A percentile compares a stretch with the other conserved stretches of the same genome.
phyloP scores from a whole-genome alignment of 2,888 invertebrate genomes.

The Dynastes hyllus region DNA sequence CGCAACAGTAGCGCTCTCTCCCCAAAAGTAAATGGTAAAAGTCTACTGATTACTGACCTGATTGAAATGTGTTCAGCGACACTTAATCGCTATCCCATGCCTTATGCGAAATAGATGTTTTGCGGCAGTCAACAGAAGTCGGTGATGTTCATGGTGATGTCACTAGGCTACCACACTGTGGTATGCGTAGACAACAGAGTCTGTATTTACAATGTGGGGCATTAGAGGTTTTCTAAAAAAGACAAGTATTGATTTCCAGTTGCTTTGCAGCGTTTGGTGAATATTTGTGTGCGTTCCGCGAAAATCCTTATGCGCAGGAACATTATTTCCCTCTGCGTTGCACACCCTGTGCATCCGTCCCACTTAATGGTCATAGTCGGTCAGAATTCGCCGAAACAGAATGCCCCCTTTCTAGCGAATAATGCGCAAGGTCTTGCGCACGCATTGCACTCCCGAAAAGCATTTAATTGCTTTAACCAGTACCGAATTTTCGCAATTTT shows the following conservation, averaged over 20 bases:
- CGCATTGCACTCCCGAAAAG: not conserved
- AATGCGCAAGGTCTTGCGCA: slow-evolving; percentile 14
- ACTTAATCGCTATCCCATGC: slow-evolving; percentile 61
- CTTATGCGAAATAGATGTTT: slow-evolving; percentile 55
- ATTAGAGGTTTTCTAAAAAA: slow-evolving; percentile 66
- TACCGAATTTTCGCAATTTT: slow-evolving; percentile 10
- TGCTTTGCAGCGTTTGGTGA: slow-evolving; percentile 59
- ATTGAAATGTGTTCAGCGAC: slow-evolving; percentile 43
- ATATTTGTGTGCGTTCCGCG: slow-evolving; percentile 56
- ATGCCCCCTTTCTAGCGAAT: not conserved
- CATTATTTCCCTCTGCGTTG: slow-evolving; percentile 54
- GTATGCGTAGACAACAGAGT: slow-evolving; percentile 56
- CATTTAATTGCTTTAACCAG: not conserved
- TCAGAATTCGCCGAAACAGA: slow-evolving; percentile 7
- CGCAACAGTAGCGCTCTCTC: not conserved
- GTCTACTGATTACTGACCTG: slow-evolving; percentile 48
- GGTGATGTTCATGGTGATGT: slow-evolving; percentile 58
- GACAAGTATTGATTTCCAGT: slow-evolving; percentile 65
- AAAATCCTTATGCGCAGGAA: slow-evolving; percentile 59
- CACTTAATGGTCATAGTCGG: not conserved
- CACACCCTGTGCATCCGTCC: slow-evolving; percentile 8
- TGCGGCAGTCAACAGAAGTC: slow-evolving; percentile 59
- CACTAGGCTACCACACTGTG: slow-evolving; percentile 59
- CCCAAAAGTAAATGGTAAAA: not conserved
- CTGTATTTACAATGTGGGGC: slow-evolving; percentile 66